These are phyloP conservation scores for Sarotherodon lohbergeri DNA, from an alignment of 2,113 vertebrate genomes.

Conservation along the genomic window DNA sequence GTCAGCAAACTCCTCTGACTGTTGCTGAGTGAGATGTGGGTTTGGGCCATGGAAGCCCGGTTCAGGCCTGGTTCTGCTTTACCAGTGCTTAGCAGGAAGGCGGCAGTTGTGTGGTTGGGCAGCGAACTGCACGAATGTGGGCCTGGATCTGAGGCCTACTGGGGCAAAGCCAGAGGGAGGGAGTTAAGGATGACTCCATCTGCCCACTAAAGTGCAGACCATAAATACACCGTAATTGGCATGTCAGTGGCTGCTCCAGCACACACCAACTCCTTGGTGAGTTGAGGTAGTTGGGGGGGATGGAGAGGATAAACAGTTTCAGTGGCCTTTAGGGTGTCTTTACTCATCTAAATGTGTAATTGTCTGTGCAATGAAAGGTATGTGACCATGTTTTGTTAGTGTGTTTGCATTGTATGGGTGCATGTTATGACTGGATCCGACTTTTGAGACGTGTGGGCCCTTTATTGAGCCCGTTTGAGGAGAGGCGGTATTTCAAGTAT, in stretches of 20 bases:
- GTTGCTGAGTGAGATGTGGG: constrained; percentile 37
- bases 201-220: constrained; percentile 1
- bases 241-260: constrained; percentile 39
- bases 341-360: constrained; percentile 43
- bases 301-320: constrained; percentile 33
- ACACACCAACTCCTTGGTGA: constrained; percentile 18
- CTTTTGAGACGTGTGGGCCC: background rate
- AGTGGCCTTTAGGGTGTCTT: constrained; percentile 35
- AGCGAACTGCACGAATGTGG: constrained; percentile 12
- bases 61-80: constrained; percentile 28
- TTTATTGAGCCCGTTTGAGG: background rate
- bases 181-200: constrained; percentile 45
- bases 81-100: constrained; percentile 31
- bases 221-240: constrained; percentile 56
- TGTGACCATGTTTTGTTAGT: constrained; percentile 29
- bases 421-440: constrained; percentile 50
- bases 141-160: background rate
- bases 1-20: constrained; percentile 41
- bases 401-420: constrained; percentile 36
- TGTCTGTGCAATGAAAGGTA: constrained; percentile 42
- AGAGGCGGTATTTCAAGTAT: constrained; percentile 19
- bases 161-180: background rate
- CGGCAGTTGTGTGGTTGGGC: constrained; percentile 23
- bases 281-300: constrained; percentile 26
- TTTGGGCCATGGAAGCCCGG: constrained; percentile 38